Base-by-base conservation (phyloP, 30 jellyfish, hydroid and myxozoan genomes). In the Haliclystus octoradiatus region DNA sequence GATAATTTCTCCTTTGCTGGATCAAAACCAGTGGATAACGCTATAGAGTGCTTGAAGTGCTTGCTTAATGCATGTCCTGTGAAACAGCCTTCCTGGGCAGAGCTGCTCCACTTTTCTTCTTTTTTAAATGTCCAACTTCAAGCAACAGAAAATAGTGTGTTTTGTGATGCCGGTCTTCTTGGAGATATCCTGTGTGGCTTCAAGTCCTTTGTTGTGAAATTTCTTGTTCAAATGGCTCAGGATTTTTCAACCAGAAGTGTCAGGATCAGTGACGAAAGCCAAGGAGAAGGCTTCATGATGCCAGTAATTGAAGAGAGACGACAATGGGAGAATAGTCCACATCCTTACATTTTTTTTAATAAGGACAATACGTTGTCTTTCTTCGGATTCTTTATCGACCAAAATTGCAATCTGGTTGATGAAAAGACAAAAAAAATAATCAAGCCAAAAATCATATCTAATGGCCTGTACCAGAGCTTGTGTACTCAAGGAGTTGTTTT, bases 201-300 rank as follows among this genome's bases (percentile, higher is more conserved):
- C 82, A 82, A 68, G 26, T 23, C 73, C 2, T 82, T 82, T 61
- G 94, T 82, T 47, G 63, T 82, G 31, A 73, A 27, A 30, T 82
- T 82, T 49, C 66, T 82, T 77, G 73, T 82, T 0, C 82, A 73
- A 49, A 82, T 82, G 94, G 88, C 94, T 9, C 31, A 82, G 94
- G 94, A 82, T 33, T 82, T 82, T 53, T 71, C 94, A 30, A 82
- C 90, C 14, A 73, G 92, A 13, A 73, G 89, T 3, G 74, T 74
- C 25, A 31, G 28, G 27, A 28, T 26, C 7, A 49, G 30, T 49
- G 69, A 52, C 31, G 60, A 33, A 15, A n/a, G n/a, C n/a, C n/a
- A n/a, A n/a, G n/a, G n/a, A n/a, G n/a, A n/a, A n/a, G n/a, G n/a
- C n/a, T n/a, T n/a, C n/a, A n/a, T n/a, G n/a, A n/a, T n/a, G n/a